phyloP scores from a whole-genome alignment of 2,888 invertebrate genomes.

The Leucoptera coffeella region DNA sequence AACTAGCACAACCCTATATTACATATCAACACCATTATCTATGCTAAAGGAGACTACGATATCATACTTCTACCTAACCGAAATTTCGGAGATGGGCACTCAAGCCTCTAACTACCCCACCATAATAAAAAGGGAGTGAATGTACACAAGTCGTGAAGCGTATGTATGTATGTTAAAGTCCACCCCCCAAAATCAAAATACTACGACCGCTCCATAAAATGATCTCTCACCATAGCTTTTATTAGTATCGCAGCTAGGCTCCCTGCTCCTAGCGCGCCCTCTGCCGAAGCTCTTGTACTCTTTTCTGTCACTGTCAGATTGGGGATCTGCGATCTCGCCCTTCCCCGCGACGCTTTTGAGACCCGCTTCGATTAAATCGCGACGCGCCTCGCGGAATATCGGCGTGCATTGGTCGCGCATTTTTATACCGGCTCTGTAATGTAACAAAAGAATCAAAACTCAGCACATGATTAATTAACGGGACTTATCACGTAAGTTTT shows the following conservation, averaged over 20 bases:
- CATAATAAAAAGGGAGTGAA: no score
- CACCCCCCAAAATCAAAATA: no score
- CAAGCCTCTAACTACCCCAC: no score
- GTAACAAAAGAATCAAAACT: conserved; percentile 2
- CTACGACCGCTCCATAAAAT: background rate
- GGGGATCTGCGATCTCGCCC: conserved; percentile 12
- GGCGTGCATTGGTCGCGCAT: conserved; percentile 84
- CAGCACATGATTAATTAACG: conserved; percentile 1
- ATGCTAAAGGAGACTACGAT: no score
- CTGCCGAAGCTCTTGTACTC: background rate
- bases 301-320: no score
- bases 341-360: conserved; percentile 24
- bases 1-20: no score
- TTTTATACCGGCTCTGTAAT: conserved; percentile 69
- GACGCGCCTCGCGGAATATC: conserved; percentile 72
- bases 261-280: background rate
- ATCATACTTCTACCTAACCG: no score
- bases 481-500: no score
- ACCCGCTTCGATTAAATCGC: conserved; percentile 63
- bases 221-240: background rate
- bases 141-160: no score
- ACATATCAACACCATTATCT: no score
- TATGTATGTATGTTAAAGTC: no score
- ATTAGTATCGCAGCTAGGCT: background rate
- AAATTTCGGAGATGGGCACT: no score